Base-by-base conservation (phyloP, 2,113 vertebrate genomes). In the Prunella himalayana region DNA sequence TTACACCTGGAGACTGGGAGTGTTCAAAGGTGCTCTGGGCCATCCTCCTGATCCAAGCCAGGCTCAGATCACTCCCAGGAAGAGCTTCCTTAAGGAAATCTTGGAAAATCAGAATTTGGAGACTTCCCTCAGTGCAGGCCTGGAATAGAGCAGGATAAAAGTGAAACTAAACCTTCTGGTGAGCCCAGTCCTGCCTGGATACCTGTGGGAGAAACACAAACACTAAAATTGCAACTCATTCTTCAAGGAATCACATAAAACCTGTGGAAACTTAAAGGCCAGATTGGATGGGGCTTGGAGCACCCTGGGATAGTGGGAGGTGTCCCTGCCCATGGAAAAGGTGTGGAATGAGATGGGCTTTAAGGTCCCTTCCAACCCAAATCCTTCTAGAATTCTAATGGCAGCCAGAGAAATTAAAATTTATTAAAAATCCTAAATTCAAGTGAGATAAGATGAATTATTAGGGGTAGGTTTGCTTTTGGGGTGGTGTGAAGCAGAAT, bases 341-440 rank as follows among this genome's bases (percentile, higher is more conserved):
- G 4, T 28, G 10, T 37, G 71, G 83, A 13, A 33, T 4, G 15
- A 4, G 72, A 16, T 39, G 64, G 2, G 33, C 6, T 53, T 60
- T 25, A 33, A 24, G 28, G 18, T 60, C 15, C 7, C 22, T 69
- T 37, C 37, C 33, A 22, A 15, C 6, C 37, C 53, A 37, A 68
- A 53, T 10, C 22, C 2, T 7, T 17, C 10, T 22, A 37, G 31
- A 37, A 17, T 31, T 39, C 18, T 30, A 22, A 50, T 0, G 3
- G 17, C 69, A 87, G 35, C 25, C 16, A 44, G 57, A 70, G 9
- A 61, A 37, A 37, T 57, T 45, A 63, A 45, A 53, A 90, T 11
- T 13, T 25, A 61, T 18, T 25, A 70, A 35, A 61, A 25, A 3
- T 37, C 51, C 60, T 42, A 42, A 78, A 82, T 82, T 66, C 8